phyloP scores from a whole-genome alignment of 2,888 invertebrate species.

The Bellardia pandia region DNA sequence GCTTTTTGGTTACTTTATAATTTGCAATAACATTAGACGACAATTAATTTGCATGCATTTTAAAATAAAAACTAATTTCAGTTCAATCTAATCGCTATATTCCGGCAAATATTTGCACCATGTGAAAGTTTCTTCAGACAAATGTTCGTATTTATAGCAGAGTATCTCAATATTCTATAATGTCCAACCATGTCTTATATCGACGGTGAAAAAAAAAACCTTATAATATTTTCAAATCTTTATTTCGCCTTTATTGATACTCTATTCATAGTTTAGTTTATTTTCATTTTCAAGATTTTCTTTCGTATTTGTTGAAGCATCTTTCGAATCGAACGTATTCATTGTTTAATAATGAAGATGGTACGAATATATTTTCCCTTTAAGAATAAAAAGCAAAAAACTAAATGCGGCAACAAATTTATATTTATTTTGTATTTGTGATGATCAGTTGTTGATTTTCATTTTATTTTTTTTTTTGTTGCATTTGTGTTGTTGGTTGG shows the following conservation, averaged over 20 bases:
- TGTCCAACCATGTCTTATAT: background rate
- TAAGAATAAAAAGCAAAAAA: conserved; percentile 6
- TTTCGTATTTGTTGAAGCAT: conserved; percentile 7
- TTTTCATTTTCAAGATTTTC: conserved; percentile 18
- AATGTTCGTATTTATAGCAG: background rate
- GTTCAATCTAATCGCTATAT: too few relatives aligned
- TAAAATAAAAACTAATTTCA: too few relatives aligned
- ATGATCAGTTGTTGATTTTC: conserved; percentile 53
- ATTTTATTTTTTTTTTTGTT: conserved; percentile 41
- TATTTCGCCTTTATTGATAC: conserved; percentile 63
- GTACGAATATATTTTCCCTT: conserved; percentile 3
- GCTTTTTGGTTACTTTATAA: too few relatives aligned
- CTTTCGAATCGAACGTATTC: background rate
- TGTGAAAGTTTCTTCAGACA: too few relatives aligned
- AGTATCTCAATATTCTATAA: background rate
- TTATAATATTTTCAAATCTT: conserved; percentile 49
- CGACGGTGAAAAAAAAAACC: background rate
- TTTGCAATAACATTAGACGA: too few relatives aligned
- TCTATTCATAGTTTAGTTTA: conserved; percentile 45
- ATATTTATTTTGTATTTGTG: conserved; percentile 39
- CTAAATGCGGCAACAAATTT: conserved; percentile 19
- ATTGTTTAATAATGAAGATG: conserved; percentile 43
- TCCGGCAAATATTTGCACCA: too few relatives aligned
- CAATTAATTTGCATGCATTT: too few relatives aligned
- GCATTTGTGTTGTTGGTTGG: background rate